phyloP scores from a whole-genome alignment of 1,140 invertebrate species.

The Micrasema longulum region DNA sequence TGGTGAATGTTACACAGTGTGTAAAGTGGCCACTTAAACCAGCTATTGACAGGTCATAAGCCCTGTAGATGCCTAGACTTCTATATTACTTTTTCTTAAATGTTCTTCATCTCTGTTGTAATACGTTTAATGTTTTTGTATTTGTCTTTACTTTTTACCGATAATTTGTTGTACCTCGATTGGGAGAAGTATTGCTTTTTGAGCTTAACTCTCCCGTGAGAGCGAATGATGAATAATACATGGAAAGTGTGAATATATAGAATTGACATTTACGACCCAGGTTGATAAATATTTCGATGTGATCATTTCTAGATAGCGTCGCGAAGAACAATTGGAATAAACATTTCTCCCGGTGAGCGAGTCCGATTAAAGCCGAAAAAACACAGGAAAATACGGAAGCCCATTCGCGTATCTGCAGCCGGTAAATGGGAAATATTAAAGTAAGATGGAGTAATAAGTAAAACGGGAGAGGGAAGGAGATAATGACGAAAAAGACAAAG shows the following conservation, averaged over 20 bases:
- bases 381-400: slow-evolving; percentile 6
- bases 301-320: slow-evolving; percentile 21
- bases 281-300: slow-evolving; percentile 31
- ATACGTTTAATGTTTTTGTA: no score
- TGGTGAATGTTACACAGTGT: no score
- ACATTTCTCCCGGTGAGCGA: slow-evolving; percentile 32
- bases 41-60: no score
- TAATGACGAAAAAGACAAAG: slow-evolving; percentile 37
- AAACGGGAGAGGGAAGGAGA: slow-evolving; percentile 38
- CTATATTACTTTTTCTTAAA: no score
- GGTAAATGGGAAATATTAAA: slow-evolving; percentile 46
- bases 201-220: not conserved
- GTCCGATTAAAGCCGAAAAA: slow-evolving; percentile 22
- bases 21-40: no score
- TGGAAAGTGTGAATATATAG: slow-evolving; percentile 10
- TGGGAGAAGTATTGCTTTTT: no score
- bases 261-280: slow-evolving; percentile 11
- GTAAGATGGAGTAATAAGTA: slow-evolving; percentile 42
- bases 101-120: no score
- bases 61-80: no score
- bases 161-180: no score
- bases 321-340: slow-evolving; percentile 32
- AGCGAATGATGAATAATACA: slow-evolving; percentile 21
- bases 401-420: slow-evolving; percentile 10
- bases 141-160: no score